phyloP scores from a whole-genome alignment of 2,797 vertebrate genomes.

The Meda fulgida region DNA sequence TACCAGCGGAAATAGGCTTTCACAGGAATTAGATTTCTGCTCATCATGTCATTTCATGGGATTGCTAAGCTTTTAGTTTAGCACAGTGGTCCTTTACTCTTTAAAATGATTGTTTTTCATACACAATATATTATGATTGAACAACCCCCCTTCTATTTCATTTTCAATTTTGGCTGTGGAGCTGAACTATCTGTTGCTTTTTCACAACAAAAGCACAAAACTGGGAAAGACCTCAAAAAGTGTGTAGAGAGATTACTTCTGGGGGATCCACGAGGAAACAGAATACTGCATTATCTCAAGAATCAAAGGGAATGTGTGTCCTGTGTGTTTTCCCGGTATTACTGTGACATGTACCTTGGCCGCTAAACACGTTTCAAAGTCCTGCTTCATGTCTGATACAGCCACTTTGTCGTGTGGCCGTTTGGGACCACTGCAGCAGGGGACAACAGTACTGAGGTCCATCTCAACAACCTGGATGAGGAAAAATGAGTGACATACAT shows the following conservation, averaged over 20 bases:
- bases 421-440: conserved; percentile 97
- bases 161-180: background rate
- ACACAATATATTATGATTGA: background rate
- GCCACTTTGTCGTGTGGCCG: conserved; percentile 93
- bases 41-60: background rate
- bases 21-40: background rate
- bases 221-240: background rate
- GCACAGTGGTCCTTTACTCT: background rate
- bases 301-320: background rate
- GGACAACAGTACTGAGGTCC: conserved; percentile 88
- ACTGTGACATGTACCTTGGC: conserved; percentile 81
- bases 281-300: background rate
- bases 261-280: background rate
- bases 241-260: background rate
- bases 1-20: background rate
- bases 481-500: no score
- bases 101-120: background rate
- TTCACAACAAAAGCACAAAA: background rate
- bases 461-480: conserved; percentile 86
- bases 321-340: background rate
- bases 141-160: background rate
- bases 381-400: conserved; percentile 91
- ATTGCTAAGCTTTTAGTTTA: background rate
- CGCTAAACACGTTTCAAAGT: conserved; percentile 89
- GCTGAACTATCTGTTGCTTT: background rate